phyloP scores from a whole-genome alignment of 2,797 vertebrate species.

The Lepus oiostolus region DNA sequence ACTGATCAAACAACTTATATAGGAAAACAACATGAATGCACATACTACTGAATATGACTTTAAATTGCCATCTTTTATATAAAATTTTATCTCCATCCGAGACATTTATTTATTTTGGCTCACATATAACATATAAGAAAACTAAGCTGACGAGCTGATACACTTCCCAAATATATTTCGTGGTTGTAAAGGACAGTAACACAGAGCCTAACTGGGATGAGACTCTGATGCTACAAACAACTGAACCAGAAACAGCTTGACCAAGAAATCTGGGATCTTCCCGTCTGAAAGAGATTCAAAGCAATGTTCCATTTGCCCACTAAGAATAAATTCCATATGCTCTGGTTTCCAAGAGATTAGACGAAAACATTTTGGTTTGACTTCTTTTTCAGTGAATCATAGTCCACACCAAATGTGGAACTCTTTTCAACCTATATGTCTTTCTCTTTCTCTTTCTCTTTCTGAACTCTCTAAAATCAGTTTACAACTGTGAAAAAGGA shows the following conservation, averaged over 20 bases:
- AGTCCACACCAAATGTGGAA: neutral
- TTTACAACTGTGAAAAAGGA: neutral
- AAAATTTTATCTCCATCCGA: slow-evolving; percentile 57
- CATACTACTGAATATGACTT: neutral
- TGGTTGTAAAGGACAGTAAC: slow-evolving; percentile 2
- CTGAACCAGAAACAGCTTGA: slow-evolving; percentile 17
- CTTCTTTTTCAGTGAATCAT: slow-evolving; percentile 43
- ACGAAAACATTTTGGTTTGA: slow-evolving; percentile 50
- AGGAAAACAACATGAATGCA: neutral
- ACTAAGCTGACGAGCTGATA: neutral
- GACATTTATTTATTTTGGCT: slow-evolving; percentile 67
- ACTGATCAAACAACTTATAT: neutral
- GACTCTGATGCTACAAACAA: slow-evolving; percentile 17
- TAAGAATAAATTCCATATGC: slow-evolving; percentile 28
- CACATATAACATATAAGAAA: neutral
- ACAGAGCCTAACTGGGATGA: neutral
- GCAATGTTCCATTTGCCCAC: slow-evolving; percentile 43
- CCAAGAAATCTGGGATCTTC: slow-evolving; percentile 41
- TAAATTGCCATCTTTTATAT: slow-evolving; percentile 23
- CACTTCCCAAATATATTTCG: neutral
- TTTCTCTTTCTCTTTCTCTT: slow-evolving; percentile 5
- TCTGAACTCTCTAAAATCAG: neutral
- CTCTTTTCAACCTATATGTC: neutral
- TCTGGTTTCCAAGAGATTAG: slow-evolving; percentile 29
- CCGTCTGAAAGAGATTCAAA: slow-evolving; percentile 30